Evolutionary conservation across 1,140 invertebrate species (phyloP).

Genomic region (Conus betulinus): DNA sequence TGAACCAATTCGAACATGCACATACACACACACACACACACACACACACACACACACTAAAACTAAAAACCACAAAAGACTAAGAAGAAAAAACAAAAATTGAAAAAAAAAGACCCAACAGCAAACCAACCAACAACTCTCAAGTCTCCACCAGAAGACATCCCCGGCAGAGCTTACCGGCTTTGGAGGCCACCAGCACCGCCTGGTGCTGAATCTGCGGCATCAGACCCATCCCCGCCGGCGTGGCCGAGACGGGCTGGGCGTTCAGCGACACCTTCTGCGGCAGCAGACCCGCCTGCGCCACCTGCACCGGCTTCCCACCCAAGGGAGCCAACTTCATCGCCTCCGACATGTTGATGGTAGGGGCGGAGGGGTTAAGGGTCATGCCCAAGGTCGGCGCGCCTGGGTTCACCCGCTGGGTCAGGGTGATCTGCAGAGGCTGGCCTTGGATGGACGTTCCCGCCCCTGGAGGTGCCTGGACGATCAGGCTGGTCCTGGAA

Average conservation of each 20-base stretch:
- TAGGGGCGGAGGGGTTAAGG: not conserved
- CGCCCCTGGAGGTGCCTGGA: not conserved
- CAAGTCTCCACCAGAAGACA: too few relatives aligned
- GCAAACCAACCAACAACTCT: too few relatives aligned
- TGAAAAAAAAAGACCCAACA: too few relatives aligned
- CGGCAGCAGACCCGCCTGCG: not conserved
- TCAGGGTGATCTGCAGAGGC: constrained; percentile 32
- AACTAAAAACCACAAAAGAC: too few relatives aligned
- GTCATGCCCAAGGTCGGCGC: not conserved
- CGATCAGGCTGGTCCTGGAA: constrained; percentile 25
- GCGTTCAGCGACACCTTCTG: constrained; percentile 7
- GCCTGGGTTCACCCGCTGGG: constrained; percentile 17
- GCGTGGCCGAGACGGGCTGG: not conserved
- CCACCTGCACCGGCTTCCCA: constrained; percentile 21
- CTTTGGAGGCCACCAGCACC: constrained; percentile 19
- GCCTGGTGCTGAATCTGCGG: constrained; percentile 21
- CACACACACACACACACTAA: too few relatives aligned
- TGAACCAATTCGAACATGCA: too few relatives aligned
- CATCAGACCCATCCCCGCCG: not conserved
- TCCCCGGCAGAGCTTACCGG: not conserved
- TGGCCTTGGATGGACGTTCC: not conserved
- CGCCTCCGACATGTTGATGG: not conserved
- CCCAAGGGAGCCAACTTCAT: constrained; percentile 16
- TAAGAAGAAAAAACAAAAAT: too few relatives aligned
- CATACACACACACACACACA: too few relatives aligned